phyloP scores from a whole-genome alignment of 2,113 vertebrate genomes.

The Nesogale talazaci region DNA sequence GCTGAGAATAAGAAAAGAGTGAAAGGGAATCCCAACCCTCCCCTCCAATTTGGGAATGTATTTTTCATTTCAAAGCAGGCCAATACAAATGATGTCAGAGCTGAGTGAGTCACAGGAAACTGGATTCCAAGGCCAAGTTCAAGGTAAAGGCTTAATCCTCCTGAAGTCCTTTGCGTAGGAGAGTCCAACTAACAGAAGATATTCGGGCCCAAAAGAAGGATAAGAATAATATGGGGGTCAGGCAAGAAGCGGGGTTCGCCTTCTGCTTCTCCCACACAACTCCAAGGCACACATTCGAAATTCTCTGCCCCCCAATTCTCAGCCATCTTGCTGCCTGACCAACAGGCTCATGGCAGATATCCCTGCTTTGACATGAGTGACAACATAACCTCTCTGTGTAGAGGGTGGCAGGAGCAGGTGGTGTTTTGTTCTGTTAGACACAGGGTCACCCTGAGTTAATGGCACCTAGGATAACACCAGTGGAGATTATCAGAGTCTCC shows the following conservation, averaged over 20 bases:
- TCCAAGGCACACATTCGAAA: neutral
- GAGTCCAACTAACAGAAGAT: neutral
- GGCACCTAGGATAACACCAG: no score
- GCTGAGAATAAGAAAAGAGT: neutral
- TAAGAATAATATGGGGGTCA: neutral
- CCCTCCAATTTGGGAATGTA: neutral
- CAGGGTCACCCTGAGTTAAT: no score
- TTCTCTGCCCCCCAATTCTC: neutral
- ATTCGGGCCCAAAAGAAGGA: neutral
- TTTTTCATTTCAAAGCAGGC: neutral
- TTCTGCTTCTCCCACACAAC: neutral
- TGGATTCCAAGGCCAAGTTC: neutral
- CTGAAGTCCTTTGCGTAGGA: neutral
- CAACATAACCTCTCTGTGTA: no score
- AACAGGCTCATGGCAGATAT: neutral
- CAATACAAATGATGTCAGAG: neutral
- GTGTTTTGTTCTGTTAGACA: no score
- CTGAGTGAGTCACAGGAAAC: conserved; percentile 33
- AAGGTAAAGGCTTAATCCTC: conserved; percentile 27
- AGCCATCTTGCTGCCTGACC: neutral
- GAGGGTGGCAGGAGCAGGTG: no score
- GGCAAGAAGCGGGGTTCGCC: neutral
- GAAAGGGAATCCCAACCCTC: neutral
- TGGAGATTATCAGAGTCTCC: neutral
- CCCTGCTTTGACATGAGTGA: neutral